phyloP scores from a whole-genome alignment of 2,888 invertebrate genomes.

The Drosophila niveifrons region DNA sequence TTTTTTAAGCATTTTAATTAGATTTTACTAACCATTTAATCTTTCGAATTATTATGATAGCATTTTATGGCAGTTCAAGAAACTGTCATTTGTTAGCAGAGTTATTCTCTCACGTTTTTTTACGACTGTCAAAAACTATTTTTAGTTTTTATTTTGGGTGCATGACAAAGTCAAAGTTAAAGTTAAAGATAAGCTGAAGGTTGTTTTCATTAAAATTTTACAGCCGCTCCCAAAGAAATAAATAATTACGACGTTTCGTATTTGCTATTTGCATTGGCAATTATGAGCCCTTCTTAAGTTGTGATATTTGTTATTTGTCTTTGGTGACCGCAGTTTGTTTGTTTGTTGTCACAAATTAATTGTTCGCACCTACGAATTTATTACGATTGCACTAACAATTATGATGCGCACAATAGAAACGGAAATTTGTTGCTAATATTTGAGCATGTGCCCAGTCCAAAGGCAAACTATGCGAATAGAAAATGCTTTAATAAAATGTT shows the following conservation, averaged over 20 bases:
- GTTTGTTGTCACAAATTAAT: conserved; percentile 40
- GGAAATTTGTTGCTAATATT: conserved; percentile 3
- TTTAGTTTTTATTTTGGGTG: no score
- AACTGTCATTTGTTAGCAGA: not conserved
- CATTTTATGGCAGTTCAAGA: not conserved
- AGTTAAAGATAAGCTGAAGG: no score
- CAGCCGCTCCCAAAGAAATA: not conserved
- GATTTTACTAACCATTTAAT: conserved; percentile 1
- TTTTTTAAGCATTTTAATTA: conserved; percentile 1
- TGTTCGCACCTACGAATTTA: conserved; percentile 47
- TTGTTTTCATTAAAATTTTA: not conserved
- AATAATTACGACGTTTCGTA: not conserved
- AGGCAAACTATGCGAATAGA: not conserved
- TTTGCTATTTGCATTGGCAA: conserved; percentile 3
- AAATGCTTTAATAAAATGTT: no score
- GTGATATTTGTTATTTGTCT: conserved; percentile 19
- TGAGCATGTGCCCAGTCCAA: conserved; percentile 13
- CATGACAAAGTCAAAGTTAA: no score
- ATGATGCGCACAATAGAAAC: conserved; percentile 11
- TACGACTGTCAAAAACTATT: no score
- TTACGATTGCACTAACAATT: conserved; percentile 26
- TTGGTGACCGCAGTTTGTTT: not conserved
- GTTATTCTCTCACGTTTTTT: no score
- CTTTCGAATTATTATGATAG: not conserved
- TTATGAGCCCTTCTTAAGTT: conserved; percentile 10